Percentiles rank a stretch among this genome's conserved stretches.
phyloP scores from a whole-genome alignment of 1,140 invertebrate species.

The Hermetia illucens region DNA sequence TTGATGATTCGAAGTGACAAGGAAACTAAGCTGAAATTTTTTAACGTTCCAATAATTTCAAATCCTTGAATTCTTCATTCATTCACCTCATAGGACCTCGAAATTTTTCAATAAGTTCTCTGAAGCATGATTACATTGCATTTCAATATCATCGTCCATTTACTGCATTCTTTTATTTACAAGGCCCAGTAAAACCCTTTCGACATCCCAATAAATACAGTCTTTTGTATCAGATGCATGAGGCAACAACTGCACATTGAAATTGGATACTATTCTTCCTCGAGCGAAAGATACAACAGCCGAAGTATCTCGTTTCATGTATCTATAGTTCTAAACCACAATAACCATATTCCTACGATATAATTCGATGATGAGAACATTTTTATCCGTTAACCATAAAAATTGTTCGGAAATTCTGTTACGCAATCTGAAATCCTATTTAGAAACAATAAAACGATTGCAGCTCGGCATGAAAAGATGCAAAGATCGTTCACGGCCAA shows the following conservation, averaged over 20 bases:
- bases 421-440: background rate
- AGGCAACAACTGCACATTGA: background rate
- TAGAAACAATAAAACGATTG: background rate
- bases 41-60: too few species aligned
- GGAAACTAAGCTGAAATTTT: too few species aligned
- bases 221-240: background rate
- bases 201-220: too few species aligned
- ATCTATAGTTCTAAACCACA: too few species aligned
- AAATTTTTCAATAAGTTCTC: too few species aligned
- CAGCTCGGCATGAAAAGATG: background rate
- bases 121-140: too few species aligned
- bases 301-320: background rate
- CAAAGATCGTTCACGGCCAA: too few species aligned
- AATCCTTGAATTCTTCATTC: too few species aligned
- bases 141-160: too few species aligned
- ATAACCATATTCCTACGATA: background rate
- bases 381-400: constrained; percentile 1
- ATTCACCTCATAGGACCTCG: too few species aligned
- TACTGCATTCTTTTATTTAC: too few species aligned
- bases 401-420: background rate
- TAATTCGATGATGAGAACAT: background rate
- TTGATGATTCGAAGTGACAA: too few species aligned
- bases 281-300: background rate
- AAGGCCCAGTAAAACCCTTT: background rate
- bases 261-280: background rate